phyloP scores from a whole-genome alignment of 1,140 invertebrate species.

The Neodiprion lecontei region DNA sequence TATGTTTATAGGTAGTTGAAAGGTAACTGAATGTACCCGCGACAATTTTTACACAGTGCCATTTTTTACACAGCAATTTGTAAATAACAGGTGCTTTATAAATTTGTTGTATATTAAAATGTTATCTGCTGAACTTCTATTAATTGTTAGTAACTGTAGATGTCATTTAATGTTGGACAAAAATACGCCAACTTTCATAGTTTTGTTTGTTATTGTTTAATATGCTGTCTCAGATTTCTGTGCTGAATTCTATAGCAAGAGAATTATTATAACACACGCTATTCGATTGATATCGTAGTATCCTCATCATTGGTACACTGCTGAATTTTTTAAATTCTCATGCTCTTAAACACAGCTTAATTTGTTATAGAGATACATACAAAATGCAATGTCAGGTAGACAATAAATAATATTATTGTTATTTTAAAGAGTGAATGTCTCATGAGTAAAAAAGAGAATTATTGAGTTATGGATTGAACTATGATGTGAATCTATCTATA shows the following conservation, averaged over 20 bases:
- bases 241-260: slow-evolving; percentile 22
- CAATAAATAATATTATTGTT: slow-evolving; percentile 34
- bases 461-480: slow-evolving; percentile 41
- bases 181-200: no score
- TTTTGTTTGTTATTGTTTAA: background rate
- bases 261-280: background rate
- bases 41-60: background rate
- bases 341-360: background rate
- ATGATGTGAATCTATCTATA: slow-evolving; percentile 18
- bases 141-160: background rate
- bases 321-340: slow-evolving; percentile 23
- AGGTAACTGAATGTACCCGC: background rate
- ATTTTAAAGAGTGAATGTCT: slow-evolving; percentile 40
- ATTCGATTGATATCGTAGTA: background rate
- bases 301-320: background rate
- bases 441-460: slow-evolving; percentile 43
- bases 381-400: slow-evolving; percentile 23
- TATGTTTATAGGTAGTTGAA: background rate
- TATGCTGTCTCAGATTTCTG: background rate
- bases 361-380: slow-evolving; percentile 10
- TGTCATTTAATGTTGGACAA: background rate
- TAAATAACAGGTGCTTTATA: slow-evolving; percentile 3
- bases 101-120: background rate
- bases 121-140: background rate
- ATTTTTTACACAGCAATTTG: slow-evolving; percentile 3